phyloP scores from a whole-genome alignment of 2,888 invertebrate species.

The Lumbricus terrestris region DNA sequence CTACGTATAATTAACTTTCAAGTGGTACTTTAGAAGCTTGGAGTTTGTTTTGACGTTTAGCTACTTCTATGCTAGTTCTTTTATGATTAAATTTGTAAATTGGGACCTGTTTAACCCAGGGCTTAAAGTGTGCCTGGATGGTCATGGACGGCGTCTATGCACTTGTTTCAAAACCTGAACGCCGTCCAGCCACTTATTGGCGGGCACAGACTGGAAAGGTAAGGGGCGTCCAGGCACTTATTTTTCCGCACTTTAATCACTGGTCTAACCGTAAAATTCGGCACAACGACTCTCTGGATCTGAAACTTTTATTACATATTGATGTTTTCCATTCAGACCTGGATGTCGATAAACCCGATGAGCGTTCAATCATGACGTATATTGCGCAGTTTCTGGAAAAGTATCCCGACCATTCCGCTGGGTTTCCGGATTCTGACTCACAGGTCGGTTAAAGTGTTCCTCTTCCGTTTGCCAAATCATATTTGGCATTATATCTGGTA shows the following conservation, averaged over 20 bases:
- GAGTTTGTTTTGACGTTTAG: too few species aligned
- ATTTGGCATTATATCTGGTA: neutral
- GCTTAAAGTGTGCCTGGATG: too few species aligned
- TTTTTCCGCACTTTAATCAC: too few species aligned
- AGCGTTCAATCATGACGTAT: conserved; percentile 96
- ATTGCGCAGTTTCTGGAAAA: conserved; percentile 96
- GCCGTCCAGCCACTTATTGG: too few species aligned
- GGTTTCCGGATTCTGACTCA: neutral
- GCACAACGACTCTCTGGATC: neutral
- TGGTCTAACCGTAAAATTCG: neutral
- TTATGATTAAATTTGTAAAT: neutral
- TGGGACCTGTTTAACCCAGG: too few species aligned
- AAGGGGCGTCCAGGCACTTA: too few species aligned
- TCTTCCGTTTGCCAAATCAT: neutral
- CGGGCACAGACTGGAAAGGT: too few species aligned
- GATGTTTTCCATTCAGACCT: conserved; percentile 68
- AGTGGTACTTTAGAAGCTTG: too few species aligned
- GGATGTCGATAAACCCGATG: conserved; percentile 91
- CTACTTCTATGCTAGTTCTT: neutral
- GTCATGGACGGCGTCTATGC: too few species aligned
- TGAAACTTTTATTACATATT: neutral
- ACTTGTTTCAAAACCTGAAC: too few species aligned
- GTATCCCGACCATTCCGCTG: conserved; percentile 46
- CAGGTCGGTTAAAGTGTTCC: neutral
- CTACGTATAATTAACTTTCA: too few species aligned